Evolutionary conservation across 2,797 vertebrate genomes (phyloP).

Genomic region (Hozukius guyotensis): DNA sequence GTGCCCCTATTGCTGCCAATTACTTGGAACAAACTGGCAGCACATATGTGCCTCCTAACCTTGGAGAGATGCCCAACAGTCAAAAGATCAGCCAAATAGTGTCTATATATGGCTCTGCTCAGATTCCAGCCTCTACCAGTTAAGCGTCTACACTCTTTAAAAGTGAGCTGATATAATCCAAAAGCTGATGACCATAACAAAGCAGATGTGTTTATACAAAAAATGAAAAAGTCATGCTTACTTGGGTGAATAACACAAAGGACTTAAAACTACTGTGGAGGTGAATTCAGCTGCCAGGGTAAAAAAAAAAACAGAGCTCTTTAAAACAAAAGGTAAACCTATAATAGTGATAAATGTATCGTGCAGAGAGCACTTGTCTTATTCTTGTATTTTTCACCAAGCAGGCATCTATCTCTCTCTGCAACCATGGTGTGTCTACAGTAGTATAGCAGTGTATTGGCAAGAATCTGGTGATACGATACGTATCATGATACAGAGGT

Average conservation of each 20-base stretch:
- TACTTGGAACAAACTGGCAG: constrained; percentile 12
- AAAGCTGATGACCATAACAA: constrained; percentile 14
- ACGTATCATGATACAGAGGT: too few relatives aligned
- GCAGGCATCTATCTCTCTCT: background rate
- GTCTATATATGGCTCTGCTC: constrained; percentile 64
- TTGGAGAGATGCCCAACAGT: constrained; percentile 54
- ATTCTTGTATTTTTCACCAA: background rate
- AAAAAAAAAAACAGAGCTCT: background rate
- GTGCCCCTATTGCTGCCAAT: constrained; percentile 45
- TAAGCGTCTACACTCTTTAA: background rate
- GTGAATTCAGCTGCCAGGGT: background rate
- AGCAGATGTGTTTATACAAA: background rate
- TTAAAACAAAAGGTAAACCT: background rate
- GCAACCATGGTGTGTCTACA: background rate
- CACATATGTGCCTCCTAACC: constrained; percentile 28
- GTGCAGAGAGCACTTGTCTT: background rate
- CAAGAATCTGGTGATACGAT: too few relatives aligned
- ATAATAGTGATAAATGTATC: background rate
- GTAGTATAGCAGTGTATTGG: background rate
- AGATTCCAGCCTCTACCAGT: constrained; percentile 3
- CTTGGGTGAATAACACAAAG: constrained; percentile 1
- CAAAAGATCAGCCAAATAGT: constrained; percentile 49
- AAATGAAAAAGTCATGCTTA: constrained; percentile 3
- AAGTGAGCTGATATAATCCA: constrained; percentile 6
- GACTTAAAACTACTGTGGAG: background rate